Base-by-base conservation (phyloP, 2,888 invertebrate genomes). In the Epistrophella euchroma region DNA sequence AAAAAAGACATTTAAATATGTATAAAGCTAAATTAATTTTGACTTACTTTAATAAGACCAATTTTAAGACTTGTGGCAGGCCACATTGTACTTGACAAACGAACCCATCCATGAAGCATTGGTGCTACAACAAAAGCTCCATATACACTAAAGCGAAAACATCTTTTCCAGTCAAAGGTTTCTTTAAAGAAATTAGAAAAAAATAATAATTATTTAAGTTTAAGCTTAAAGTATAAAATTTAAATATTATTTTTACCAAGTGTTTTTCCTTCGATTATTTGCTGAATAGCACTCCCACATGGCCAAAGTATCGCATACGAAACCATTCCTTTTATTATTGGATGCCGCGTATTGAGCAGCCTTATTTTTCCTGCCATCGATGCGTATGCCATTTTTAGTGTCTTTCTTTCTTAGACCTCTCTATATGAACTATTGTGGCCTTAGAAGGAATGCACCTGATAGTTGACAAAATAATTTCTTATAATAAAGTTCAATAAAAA, bases 81-180 rank as follows among this genome's bases (percentile, higher is more conserved):
- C 96, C 96, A 97, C 91, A 97, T 93, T 74, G 94, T 93, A 88
- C 95, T 95, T 56, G 96, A 95, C 66, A 97, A 91, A 89, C 95
- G 95, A 74, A 97, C 93, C 97, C 97, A 97, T 60, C 94, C 94
- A 90, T 96, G 97, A 0, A 97, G 92, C 6, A 96, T 95, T 19
- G 97, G 97, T 4, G 97, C 97, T 40, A 96, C 96, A 91, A 95
- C 96, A 75, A 96, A 94, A 5, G 95, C 94, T 15, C 97, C 97
- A 91, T 95, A 97, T 50, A 97, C 88, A 89, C 96, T 95, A 92
- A 95, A 97, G 87, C 96, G 94, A 68, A 95, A 91, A 88, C 95
- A 94, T 90, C 96, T 94, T 90, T 92, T 93, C 94, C 95, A 95
- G 89, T 96, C 95, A 90, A 94, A 95, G 86, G 92, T 93, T 74